Base-by-base conservation (phyloP, 2,113 vertebrate genomes). In the Hemiscyllium ocellatum region DNA sequence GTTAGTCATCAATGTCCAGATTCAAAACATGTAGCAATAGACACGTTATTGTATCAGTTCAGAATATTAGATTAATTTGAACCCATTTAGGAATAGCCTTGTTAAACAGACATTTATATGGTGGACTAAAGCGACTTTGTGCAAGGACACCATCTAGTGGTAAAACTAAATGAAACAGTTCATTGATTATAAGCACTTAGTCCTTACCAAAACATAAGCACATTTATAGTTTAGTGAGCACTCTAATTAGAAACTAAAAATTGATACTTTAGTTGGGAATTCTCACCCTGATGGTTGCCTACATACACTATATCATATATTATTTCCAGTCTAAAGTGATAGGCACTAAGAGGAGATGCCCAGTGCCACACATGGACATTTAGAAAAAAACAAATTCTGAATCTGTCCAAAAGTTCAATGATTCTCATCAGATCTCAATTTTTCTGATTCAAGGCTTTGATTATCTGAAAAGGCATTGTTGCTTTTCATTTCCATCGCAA, bases 61-160 rank as follows among this genome's bases (percentile, higher is more conserved):
- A 76, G 72, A 95, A 1, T 33, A 72, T 29, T 47, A 10, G 37
- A 50, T 50, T 50, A 29, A 95, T 10, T 72, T 95, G 89, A 65
- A 91, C 37, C 22, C 69, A 69, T 50, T 50, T 47, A 26, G 68
- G 15, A 72, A 72, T 6, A 83, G 80, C 33, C 33, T 15, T 68
- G 47, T 70, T 70, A 68, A 69, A 94, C 33, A n/a, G 3, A 65
- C 56, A 69, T 50, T 70, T 47, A 19, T 47, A 12, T 66, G 20
- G 42, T 0, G 68, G 61, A 7, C 69, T 6, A 24, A 47, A 15
- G 22, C 50, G 24, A 52, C 47, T 33, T 33, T 95, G 42, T 50
- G 72, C 69, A 95, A 95, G 94, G 69, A 17, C 47, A 52, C 94
- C 94, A 95, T 12, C 94, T 95, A 95, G 94, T 95, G 94, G 12